Base-by-base conservation (phyloP, 2,888 invertebrate genomes). In the Erpobdella octoculata region DNA sequence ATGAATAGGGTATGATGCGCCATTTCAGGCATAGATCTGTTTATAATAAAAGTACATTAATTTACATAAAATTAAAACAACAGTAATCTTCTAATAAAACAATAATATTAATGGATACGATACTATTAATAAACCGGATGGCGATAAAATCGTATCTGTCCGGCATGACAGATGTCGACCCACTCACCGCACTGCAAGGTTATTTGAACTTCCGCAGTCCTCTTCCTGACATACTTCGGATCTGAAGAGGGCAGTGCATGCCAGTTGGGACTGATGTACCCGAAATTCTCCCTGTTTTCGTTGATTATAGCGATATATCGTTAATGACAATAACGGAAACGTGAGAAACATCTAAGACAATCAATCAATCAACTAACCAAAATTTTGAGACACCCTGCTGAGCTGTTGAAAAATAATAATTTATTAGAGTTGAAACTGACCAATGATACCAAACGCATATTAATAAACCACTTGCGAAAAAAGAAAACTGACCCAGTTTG, bases 11-110 rank as follows among this genome's bases (percentile, higher is more conserved):
- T 15, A 84, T 74, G 67, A 80, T 80, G 36, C 85, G 78, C 84
- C 84, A 85, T 75, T 84, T 84, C 67, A 84, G 74, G 77, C 84
- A 84, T 61, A 78, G 74, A 79, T 84, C 84, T 84, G 77, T 18
- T 65, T 59, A 28, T 28, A 8, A 4, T 18, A 33, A 28, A 28
- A 46, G 48, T 21, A 35, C 5, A 6, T n/a, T n/a, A n/a, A n/a
- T n/a, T n/a, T n/a, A n/a, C n/a, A n/a, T n/a, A n/a, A n/a, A n/a
- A n/a, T n/a, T n/a, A n/a, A n/a, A n/a, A n/a, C n/a, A n/a, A n/a
- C n/a, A n/a, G n/a, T n/a, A n/a, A n/a, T n/a, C n/a, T n/a, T n/a
- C n/a, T n/a, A n/a, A n/a, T n/a, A n/a, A n/a, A n/a, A n/a, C n/a
- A n/a, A n/a, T n/a, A n/a, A n/a, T n/a, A n/a, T n/a, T n/a, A n/a